Base-by-base conservation (phyloP, 2,888 invertebrate species). In the Neocrepidodera transversa region DNA sequence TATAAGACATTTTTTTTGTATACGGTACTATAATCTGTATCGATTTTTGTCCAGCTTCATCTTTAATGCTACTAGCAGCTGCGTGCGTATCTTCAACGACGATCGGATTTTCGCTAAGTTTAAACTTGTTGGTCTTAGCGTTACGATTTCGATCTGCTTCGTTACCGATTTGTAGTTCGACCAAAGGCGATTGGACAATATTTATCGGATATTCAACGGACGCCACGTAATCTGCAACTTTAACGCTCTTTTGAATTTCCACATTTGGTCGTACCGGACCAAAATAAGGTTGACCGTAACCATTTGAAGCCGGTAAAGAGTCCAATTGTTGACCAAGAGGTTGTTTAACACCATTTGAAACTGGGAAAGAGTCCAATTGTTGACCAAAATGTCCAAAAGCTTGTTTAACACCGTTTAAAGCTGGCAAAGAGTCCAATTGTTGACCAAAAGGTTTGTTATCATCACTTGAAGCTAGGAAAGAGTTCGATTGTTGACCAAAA, bases 11-110 rank as follows among this genome's bases (percentile, higher is more conserved):
- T 53, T 83, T 82, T 61, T 86, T 87, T 1, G 88, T 89, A 69
- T 92, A 92, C 0, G 93, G 93, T 59, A 93, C 88, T 53, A 93
- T 90, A 52, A 92, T 90, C 80, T 92, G 92, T 5, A 89, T 85
- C 75, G 88, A 83, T 75, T 88, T 87, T 4, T 85, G 82, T 69
- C 79, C 81, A 81, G 47, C 51, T 23, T 60, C 49, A 11, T 45
- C 35, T 35, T 76, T 78, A 13, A 70, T 66, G 16, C 68, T 72
- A 17, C 76, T 75, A 4, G 81, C 81, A 6, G 81, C 84, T 10
- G 84, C 82, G 49, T 84, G 82, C 62, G 82, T 83, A 68, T 86
- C 86, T 57, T 79, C 78, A 7, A 80, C 79, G 18, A 79, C 65
- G 59, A 80, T 78, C 5, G 82, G 78, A 69, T 81, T 76, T 23